These are phyloP conservation scores for Leptopilina clavipes DNA, from an alignment of 1,140 invertebrate genomes.

Conservation along the genomic window DNA sequence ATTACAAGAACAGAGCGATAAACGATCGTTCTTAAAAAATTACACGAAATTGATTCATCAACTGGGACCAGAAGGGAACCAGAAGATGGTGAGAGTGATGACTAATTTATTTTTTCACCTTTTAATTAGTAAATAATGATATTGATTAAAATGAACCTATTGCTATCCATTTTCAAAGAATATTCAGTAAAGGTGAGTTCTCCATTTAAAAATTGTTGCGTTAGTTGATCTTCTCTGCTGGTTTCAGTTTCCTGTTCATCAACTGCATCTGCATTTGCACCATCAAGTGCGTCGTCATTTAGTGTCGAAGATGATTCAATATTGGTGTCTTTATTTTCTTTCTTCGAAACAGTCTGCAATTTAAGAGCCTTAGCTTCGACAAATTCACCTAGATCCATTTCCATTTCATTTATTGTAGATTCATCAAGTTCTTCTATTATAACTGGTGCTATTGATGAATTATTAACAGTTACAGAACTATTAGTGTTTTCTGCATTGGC, in stretches of 20 bases:
- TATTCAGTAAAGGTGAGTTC: slow-evolving; percentile 82
- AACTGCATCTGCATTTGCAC: slow-evolving; percentile 41
- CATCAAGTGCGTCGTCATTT: slow-evolving; percentile 42
- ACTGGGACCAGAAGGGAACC: slow-evolving; percentile 77
- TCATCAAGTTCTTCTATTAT: slow-evolving; percentile 71
- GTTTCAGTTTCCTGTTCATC: slow-evolving; percentile 49
- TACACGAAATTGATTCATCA: slow-evolving; percentile 84
- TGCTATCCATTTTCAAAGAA: slow-evolving; percentile 69
- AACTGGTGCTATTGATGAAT: slow-evolving; percentile 59
- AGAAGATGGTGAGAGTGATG: no score
- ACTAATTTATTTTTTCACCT: background rate
- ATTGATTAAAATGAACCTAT: slow-evolving; percentile 57
- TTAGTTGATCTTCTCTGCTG: slow-evolving; percentile 76
- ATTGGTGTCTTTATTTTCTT: background rate
- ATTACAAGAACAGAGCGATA: slow-evolving; percentile 83
- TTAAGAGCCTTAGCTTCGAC: slow-evolving; percentile 67
- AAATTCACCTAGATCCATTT: slow-evolving; percentile 68
- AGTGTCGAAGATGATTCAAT: slow-evolving; percentile 1
- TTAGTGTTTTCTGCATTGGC: slow-evolving; percentile 32
- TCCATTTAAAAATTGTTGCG: slow-evolving; percentile 81
- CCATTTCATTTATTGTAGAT: slow-evolving; percentile 53
- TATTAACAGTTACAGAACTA: slow-evolving; percentile 18
- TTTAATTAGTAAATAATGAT: background rate
- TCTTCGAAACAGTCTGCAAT: slow-evolving; percentile 55
- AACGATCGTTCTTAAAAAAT: slow-evolving; percentile 81